phyloP scores from a whole-genome alignment of 1,140 invertebrate genomes.

The Formica exsecta region DNA sequence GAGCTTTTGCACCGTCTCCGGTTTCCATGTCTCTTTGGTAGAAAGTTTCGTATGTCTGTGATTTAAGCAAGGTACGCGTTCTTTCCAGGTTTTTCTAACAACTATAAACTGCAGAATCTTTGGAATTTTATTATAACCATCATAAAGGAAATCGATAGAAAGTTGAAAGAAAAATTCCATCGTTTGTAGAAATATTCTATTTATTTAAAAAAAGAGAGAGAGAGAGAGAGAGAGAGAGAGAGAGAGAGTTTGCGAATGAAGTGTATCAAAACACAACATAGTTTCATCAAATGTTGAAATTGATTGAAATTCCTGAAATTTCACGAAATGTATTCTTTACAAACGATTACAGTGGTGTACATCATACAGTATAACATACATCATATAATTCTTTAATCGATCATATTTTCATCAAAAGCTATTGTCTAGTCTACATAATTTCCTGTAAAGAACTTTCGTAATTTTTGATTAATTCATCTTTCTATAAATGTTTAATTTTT shows the following conservation, averaged over 20 bases:
- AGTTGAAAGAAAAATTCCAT: not conserved
- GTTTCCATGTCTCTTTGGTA: constrained; percentile 21
- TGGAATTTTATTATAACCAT: constrained; percentile 20
- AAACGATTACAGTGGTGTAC: too few species aligned
- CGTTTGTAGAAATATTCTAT: not conserved
- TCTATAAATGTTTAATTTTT: not conserved
- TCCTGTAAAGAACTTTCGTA: not conserved
- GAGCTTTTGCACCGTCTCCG: not conserved
- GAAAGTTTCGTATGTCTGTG: constrained; percentile 38
- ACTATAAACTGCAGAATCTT: constrained; percentile 23
- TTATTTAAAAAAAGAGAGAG: not conserved
- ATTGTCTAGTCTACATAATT: not conserved
- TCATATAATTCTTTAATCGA: not conserved
- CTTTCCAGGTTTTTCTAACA: not conserved
- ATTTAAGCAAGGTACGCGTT: constrained; percentile 23
- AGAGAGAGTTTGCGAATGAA: not conserved
- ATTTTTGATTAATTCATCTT: not conserved
- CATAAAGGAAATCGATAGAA: not conserved
- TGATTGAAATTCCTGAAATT: not conserved
- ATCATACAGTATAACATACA: not conserved
- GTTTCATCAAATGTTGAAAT: not conserved
- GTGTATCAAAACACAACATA: not conserved
- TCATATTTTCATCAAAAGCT: constrained; percentile 13
- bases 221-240: too few species aligned
- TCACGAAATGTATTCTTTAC: not conserved